These are phyloP conservation scores for Tenthredo livida DNA, from an alignment of 2,888 invertebrate genomes.

Conservation along the genomic window DNA sequence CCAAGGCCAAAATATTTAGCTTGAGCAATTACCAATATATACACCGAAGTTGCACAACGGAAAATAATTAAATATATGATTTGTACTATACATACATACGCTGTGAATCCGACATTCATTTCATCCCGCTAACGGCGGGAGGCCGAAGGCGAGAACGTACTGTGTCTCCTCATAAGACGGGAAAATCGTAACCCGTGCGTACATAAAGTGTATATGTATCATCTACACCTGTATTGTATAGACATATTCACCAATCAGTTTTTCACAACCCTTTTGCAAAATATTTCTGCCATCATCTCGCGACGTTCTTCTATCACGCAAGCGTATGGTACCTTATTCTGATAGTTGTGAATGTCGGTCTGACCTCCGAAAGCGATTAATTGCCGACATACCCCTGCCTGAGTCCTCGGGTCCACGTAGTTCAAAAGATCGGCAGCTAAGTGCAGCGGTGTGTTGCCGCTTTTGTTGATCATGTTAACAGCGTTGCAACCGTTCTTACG, in stretches of 20 bases:
- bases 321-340: slow-evolving; percentile 66
- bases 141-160: background rate
- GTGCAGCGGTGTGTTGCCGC: slow-evolving; percentile 69
- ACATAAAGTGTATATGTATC: background rate
- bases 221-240: background rate
- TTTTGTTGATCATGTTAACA: slow-evolving; percentile 66
- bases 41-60: background rate
- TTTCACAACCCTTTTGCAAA: slow-evolving; percentile 62
- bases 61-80: background rate
- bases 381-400: slow-evolving; percentile 65
- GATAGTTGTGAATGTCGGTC: slow-evolving; percentile 64
- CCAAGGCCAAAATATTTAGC: background rate
- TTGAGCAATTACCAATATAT: background rate
- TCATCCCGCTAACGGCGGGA: background rate
- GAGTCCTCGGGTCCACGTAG: slow-evolving; percentile 62
- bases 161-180: background rate
- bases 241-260: background rate
- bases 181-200: background rate
- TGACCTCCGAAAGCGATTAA: slow-evolving; percentile 66
- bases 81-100: background rate
- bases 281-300: slow-evolving; percentile 63
- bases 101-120: background rate
- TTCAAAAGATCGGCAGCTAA: slow-evolving; percentile 63
- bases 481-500: slow-evolving; percentile 56
- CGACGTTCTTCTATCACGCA: slow-evolving; percentile 65